Conservation (phyloP, 1,140 invertebrate species). For the Conopomorpha cramerella region DNA sequence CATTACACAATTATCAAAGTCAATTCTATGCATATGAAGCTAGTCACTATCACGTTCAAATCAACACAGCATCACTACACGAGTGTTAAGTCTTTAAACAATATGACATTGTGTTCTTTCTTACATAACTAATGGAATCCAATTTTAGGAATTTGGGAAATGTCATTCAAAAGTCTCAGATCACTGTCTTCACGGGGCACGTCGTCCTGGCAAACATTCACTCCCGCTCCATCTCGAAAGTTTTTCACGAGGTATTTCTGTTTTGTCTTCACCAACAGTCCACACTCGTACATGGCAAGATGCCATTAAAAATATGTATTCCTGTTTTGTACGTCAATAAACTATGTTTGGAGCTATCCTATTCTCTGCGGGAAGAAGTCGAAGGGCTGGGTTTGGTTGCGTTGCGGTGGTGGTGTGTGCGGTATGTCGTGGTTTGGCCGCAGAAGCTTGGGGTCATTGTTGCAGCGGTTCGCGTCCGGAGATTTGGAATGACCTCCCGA, state of each 20-base stretch:
- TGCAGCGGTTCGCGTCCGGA: slow-evolving; percentile 13
- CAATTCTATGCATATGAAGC: too few species aligned
- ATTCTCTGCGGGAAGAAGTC: slow-evolving; percentile 42
- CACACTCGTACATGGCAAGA: slow-evolving; percentile 27
- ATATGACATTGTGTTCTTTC: too few species aligned
- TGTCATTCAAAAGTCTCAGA: too few species aligned
- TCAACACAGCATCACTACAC: too few species aligned
- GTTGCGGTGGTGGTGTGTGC: slow-evolving; percentile 36
- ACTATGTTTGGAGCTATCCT: slow-evolving; percentile 20
- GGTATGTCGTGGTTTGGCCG: slow-evolving; percentile 43
- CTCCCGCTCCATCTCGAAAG: too few species aligned
- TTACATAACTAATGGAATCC: too few species aligned
- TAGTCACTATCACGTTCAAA: too few species aligned
- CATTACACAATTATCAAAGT: too few species aligned
- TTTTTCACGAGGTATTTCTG: not conserved
- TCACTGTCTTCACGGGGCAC: too few species aligned
- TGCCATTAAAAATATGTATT: slow-evolving; percentile 36
- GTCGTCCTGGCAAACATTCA: too few species aligned
- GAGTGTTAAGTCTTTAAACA: too few species aligned
- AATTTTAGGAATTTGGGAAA: too few species aligned
- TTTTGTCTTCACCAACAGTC: not conserved
- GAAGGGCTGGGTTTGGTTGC: slow-evolving; percentile 19
- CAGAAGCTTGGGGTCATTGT: slow-evolving; percentile 34
- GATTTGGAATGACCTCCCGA: slow-evolving; percentile 22
- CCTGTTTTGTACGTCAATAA: slow-evolving; percentile 18